These are phyloP conservation scores for Hesperophylax magnus DNA, from an alignment of 1,140 invertebrate species.

Conservation along the genomic window DNA sequence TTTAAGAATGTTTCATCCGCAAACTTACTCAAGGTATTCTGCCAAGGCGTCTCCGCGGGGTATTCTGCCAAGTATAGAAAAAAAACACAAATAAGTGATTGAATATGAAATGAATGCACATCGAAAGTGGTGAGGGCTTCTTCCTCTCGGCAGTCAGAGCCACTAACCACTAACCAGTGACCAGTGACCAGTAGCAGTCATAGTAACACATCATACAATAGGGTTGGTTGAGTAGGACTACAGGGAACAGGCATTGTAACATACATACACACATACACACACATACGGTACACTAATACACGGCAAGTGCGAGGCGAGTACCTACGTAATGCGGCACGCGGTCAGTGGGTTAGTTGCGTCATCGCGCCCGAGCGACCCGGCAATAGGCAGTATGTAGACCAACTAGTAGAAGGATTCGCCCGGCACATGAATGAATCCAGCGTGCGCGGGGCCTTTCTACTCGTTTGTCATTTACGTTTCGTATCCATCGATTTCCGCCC, in stretches of 20 bases:
- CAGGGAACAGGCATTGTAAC: neutral
- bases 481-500: neutral
- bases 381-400: neutral
- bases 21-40: neutral
- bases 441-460: neutral
- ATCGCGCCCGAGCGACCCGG: conserved; percentile 33
- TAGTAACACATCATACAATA: too few relatives aligned
- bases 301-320: neutral
- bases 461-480: conserved; percentile 2
- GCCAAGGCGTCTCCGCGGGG: neutral
- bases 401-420: neutral
- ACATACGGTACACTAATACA: too few relatives aligned
- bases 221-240: too few relatives aligned
- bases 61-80: neutral
- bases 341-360: conserved; percentile 54
- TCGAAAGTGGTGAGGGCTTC: neutral
- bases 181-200: too few relatives aligned
- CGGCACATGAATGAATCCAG: neutral
- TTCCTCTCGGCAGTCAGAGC: neutral
- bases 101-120: neutral
- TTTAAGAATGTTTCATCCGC: too few relatives aligned
- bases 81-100: neutral
- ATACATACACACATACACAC: neutral
- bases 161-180: too few relatives aligned
- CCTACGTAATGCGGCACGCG: conserved; percentile 39